These are phyloP conservation scores for Clivina fossor DNA, from an alignment of 2,888 invertebrate species.

Conservation along the genomic window DNA sequence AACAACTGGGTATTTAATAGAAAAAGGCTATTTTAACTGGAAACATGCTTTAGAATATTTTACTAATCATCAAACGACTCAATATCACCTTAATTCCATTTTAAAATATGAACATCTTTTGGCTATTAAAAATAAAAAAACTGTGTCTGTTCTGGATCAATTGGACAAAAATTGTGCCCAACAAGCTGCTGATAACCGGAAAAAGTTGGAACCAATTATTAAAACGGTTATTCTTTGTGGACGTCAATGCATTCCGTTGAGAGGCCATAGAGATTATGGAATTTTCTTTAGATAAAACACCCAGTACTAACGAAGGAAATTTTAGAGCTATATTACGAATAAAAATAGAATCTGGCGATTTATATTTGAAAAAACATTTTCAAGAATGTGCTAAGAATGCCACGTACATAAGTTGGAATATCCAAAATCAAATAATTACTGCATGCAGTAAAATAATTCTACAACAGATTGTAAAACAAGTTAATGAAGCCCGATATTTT, in stretches of 20 bases:
- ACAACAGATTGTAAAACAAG: constrained; percentile 38
- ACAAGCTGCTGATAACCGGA: constrained; percentile 3
- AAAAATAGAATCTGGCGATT: constrained; percentile 12
- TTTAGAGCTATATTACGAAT: constrained; percentile 15
- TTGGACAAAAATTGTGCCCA: neutral
- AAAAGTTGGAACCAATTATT: constrained; percentile 2
- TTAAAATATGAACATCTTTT: neutral
- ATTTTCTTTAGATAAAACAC: no score
- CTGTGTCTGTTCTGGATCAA: neutral
- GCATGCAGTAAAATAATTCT: constrained; percentile 18
- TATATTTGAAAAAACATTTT: constrained; percentile 11
- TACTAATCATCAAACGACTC: neutral
- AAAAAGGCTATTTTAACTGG: no score
- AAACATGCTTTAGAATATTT: no score
- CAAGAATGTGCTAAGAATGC: constrained; percentile 1
- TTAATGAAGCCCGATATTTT: constrained; percentile 43
- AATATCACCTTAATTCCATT: constrained; percentile 4
- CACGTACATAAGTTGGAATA: constrained; percentile 22
- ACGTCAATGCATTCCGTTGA: neutral
- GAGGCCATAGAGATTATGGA: constrained; percentile 13
- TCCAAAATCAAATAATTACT: constrained; percentile 19
- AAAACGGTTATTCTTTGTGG: constrained; percentile 10
- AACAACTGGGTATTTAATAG: no score
- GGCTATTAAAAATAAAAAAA: constrained; percentile 1
- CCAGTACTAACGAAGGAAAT: constrained; percentile 22